Evolutionary conservation across 2,888 invertebrate genomes (phyloP), one percentile per base, ranked within the genome.

Genomic region (Liposcelis brunnea): DNA sequence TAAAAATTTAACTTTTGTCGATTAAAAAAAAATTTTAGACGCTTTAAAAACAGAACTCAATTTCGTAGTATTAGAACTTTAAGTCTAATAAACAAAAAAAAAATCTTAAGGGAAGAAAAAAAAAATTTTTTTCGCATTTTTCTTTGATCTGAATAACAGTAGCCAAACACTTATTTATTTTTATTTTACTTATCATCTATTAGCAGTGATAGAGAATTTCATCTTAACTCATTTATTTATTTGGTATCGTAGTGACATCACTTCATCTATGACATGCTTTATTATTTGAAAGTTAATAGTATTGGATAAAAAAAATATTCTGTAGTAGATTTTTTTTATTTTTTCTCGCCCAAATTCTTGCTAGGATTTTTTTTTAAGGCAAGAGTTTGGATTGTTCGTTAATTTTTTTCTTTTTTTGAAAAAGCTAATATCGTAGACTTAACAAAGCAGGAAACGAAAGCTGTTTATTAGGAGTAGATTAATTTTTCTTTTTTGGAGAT

Each of bases 141-240:
- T 4, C 5, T 6, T 26, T 26, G 26, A 8, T 6, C 8, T 26
- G 4, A 26, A 26, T 26, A 26, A 42, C 19, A 47, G 44, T 42
- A 44, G 18, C 12, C 40, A 10, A 14, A 14, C 37, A 26, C 32
- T 31, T 15, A 40, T 32, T 43, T 21, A 31, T 33, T 19, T 43
- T 42, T 43, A 43, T 42, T 42, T 44, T 47, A 35, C 37, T 44
- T 37, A 44, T 44, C 42, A 40, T 15, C 34, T 47, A 45, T 42
- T 47, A 47, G 44, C 32, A 12, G 2, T 14, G 44, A 38, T 26
- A 14, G 31, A 35, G 15, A 35, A 21, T 26, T 26, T 26, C 8
- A 6, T 26, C 8, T 26, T 26, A 26, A 42, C 12, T 14, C 15
- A 18, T 31, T 12, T 32, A 8, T 40, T 46, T 42, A 42, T 37